phyloP scores from a whole-genome alignment of 2,888 invertebrate genomes.

The Himalopsyche anomala region DNA sequence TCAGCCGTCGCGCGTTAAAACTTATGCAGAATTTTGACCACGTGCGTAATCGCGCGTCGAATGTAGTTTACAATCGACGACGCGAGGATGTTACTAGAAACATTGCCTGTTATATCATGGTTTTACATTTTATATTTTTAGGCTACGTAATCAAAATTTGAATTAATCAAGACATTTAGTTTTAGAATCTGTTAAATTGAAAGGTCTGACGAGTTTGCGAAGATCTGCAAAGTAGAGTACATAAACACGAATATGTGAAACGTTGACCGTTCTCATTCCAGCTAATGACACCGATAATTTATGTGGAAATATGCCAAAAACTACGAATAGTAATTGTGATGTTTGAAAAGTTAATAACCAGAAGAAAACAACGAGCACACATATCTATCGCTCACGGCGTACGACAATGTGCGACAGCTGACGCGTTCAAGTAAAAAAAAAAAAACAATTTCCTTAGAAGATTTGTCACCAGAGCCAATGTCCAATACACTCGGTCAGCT shows the following conservation, averaged over 20 bases:
- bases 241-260: neutral
- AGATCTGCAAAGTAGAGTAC: neutral
- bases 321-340: neutral
- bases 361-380: neutral
- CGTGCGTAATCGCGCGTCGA: too few relatives aligned
- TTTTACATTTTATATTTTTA: too few relatives aligned
- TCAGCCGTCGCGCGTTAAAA: too few relatives aligned
- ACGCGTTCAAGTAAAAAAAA: neutral
- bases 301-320: conserved; percentile 26
- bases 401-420: conserved; percentile 35
- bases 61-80: too few relatives aligned
- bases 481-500: conserved; percentile 19
- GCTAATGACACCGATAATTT: conserved; percentile 3
- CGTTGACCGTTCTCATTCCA: neutral
- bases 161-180: too few relatives aligned
- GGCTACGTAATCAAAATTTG: too few relatives aligned
- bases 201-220: too few relatives aligned
- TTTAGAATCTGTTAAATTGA: too few relatives aligned
- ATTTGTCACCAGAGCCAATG: conserved; percentile 37
- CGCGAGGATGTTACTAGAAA: too few relatives aligned
- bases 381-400: neutral
- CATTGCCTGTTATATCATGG: too few relatives aligned
- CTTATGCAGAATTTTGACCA: too few relatives aligned
- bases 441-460: conserved; percentile 37
- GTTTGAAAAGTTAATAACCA: neutral